phyloP scores from a whole-genome alignment of 2,797 vertebrate genomes.

The Molothrus ater region DNA sequence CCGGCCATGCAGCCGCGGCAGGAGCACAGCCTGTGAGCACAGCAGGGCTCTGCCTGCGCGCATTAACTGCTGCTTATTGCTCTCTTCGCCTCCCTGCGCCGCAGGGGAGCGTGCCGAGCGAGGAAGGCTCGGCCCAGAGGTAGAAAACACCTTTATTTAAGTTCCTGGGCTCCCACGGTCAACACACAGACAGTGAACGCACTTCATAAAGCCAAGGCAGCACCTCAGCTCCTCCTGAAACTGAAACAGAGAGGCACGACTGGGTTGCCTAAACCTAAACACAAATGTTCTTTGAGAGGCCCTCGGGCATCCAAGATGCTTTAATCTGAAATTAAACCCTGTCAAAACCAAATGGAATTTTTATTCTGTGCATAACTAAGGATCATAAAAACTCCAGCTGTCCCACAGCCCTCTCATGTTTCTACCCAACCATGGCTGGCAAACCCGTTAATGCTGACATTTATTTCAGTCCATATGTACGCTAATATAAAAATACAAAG shows the following conservation, averaged over 20 bases:
- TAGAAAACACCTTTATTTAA: background rate
- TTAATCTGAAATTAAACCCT: background rate
- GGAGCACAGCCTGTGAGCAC: background rate
- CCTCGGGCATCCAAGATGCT: background rate
- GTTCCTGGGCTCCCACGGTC: background rate
- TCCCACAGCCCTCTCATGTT: background rate
- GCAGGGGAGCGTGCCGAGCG: fast-evolving
- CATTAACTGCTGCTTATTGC: background rate
- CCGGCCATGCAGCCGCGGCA: background rate
- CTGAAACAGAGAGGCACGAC: background rate
- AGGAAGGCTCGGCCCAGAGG: background rate
- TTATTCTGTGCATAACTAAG: background rate
- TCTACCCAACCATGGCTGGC: background rate
- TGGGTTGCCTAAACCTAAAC: background rate
- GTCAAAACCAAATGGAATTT: background rate
- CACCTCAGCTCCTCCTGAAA: background rate
- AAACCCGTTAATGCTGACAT: background rate
- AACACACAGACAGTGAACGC: no score
- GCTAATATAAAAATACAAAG: background rate
- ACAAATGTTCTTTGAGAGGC: fast-evolving
- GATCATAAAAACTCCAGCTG: background rate
- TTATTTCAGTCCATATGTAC: background rate
- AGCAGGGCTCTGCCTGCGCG: background rate
- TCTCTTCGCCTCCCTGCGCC: background rate
- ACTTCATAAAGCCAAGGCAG: background rate